phyloP scores from a whole-genome alignment of 2,113 vertebrate genomes.

The Forbesichthys agassizii region DNA sequence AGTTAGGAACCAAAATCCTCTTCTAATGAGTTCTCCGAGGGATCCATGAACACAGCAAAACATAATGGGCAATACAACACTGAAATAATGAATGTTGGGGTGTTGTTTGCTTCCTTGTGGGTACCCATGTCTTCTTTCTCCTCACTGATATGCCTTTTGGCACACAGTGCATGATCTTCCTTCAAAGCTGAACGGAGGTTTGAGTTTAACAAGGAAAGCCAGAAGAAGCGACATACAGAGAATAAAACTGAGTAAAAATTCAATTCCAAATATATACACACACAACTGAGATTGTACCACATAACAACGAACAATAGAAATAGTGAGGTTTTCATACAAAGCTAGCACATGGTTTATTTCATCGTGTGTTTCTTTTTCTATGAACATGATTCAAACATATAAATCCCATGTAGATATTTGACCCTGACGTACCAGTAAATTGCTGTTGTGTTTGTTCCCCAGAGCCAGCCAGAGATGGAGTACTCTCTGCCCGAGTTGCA shows the following conservation, averaged over 20 bases:
- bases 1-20: slow-evolving; percentile 53
- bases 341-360: too few relatives aligned
- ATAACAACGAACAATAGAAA: neutral
- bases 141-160: neutral
- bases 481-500: slow-evolving; percentile 77
- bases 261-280: too few relatives aligned
- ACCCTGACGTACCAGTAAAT: neutral
- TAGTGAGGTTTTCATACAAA: too few relatives aligned
- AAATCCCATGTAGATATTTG: too few relatives aligned
- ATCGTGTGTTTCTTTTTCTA: too few relatives aligned
- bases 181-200: slow-evolving; percentile 13
- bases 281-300: too few relatives aligned
- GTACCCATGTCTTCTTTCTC: neutral
- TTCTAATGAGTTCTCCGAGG: slow-evolving; percentile 72
- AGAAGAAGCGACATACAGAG: neutral
- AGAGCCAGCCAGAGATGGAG: slow-evolving; percentile 92
- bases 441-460: slow-evolving; percentile 29
- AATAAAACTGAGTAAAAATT: too few relatives aligned
- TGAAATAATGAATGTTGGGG: slow-evolving; percentile 17
- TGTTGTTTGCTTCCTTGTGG: neutral
- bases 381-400: neutral
- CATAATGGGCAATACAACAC: slow-evolving; percentile 37
- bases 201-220: neutral
- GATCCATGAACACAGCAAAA: slow-evolving; percentile 33
- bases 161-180: slow-evolving; percentile 1